Base-by-base conservation (phyloP, 2,113 vertebrate genomes). In the Aspidoscelis tigris region DNA sequence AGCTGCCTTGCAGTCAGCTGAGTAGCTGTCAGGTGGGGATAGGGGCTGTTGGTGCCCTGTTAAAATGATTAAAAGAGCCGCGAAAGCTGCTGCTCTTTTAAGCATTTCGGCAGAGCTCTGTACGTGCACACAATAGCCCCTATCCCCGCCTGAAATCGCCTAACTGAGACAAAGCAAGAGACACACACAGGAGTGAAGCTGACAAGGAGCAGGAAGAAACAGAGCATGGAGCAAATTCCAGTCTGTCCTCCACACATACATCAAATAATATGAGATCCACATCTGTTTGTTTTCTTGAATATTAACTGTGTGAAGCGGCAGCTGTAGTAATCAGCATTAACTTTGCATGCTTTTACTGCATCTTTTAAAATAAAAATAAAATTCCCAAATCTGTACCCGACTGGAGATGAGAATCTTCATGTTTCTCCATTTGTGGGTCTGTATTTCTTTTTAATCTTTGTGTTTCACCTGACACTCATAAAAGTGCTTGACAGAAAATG, bases 401-500 rank as follows among this genome's bases (percentile, higher is more conserved):
- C 39, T 47, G 58, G 76, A 22, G 74, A 88, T 69, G 50, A 41
- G 47, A 80, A 64, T 33, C 68, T 50, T 85, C 4, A 12, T 24
- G 26, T 33, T 68, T 70, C 39, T 16, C 10, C 21, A 44, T 69
- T 78, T 44, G 39, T 47, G 68, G 26, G 47, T 64, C 43, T 47
- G 24, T 2, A 0, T 14, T 70, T 76, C 26, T 50, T 70, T 71
- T 86, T 76, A 6, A 68, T 76, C 12, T 76, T 69, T 71, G 21
- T 22, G 70, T 80, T 65, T 80, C 64, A 47, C 33, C 68, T 65
- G 14, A 33, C 83, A 16, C 18, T 76, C 70, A n/a, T 1, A 20
- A 71, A 74, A 69, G 81, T 33, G 71, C 81, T 81, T 87, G 68
- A 69, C 68, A 47, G 58, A 73, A 83, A 88, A 55, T 3, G 71